Evolutionary conservation across 2,888 invertebrate genomes (phyloP), one percentile per base, ranked within the genome.

Genomic region (Tethea ocularis): DNA sequence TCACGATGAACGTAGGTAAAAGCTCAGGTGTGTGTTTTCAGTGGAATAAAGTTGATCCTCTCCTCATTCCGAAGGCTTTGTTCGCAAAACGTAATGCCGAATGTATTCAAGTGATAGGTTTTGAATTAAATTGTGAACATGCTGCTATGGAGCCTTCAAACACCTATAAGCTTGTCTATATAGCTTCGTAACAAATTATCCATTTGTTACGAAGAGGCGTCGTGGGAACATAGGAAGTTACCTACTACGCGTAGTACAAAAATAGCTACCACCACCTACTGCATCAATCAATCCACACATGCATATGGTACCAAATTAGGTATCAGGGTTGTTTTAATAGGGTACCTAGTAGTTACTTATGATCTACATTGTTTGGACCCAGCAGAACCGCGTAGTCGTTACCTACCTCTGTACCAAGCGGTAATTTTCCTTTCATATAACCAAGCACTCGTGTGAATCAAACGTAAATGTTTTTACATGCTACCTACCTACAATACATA

Each of bases 21-120:
- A 66, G 63, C 71, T 60, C 36, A 73, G 72, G 71, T 74, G 75
- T 63, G 61, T 72, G 69, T 69, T 67, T 63, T 60, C 57, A 59
- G 51, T 61, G 59, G 58, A 56, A 56, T 53, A 66, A 58, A 71
- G 63, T 61, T 70, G 74, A 72, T 67, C 72, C 70, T 62, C 61
- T 62, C 36, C 58, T 67, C 67, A 69, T 68, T 64, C 68, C 41
- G 55, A 51, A 52, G 67, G 66, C 63, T 69, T 71, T 69, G 66
- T 66, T 61, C 57, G 58, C 51, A 23, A 66, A 67, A 64, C 64
- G 64, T 64, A 61, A 38, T 8, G 24, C 33, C 51, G 29, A 29
- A 29, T 29, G 2, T 29, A 29, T 29, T 29, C 10, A 29, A 29
- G 29, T 29, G 29, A 29, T n/a, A n/a, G 38, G 6, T 38, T n/a